Base-by-base conservation (phyloP, 30 jellyfish, hydroid and myxozoan genomes). In the Euphysa ruthae region DNA sequence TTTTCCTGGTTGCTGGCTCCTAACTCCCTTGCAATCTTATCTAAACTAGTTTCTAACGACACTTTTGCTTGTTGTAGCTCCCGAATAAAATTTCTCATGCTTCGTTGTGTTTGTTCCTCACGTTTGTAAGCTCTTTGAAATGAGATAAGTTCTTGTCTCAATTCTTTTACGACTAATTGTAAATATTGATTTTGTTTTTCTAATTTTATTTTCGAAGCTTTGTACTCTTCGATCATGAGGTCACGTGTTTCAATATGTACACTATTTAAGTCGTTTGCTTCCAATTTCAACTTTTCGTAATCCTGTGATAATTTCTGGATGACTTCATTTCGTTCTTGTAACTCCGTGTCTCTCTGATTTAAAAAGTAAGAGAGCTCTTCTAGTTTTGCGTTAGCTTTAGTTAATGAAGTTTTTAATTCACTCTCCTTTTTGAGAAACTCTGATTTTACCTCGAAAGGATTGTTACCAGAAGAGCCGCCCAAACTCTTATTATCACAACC, bases 81-180 rank as follows among this genome's bases (percentile, higher is more conserved):
- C 24, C 34, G 31, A 4, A 61, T 33, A 27, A 61, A 61, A 18
- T 61, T 61, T 32, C 34, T 58, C 15, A 26, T 27, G 66, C 34
- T 58, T 27, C 34, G 74, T 27, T 61, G 74, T 6, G 74, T 61
- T 34, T 58, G 72, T 26, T 71, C 88, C 33, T 75, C 93, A 4
- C 55, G 55, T 51, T 65, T 34, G 51, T 50, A 42, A 8, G 83
- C 55, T 50, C 51, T 78, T 55, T 85, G 96, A 63, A 85, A 82
- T 20, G 75, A 63, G 78, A 50, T 38, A 56, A 78, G 29, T 64
- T 85, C 96, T 55, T 18, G 31, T 44, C 84, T 71, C 79, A 85
- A 32, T 54, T 85, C 96, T 35, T 74, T 65, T 32, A 85, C 96
- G 25, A 78, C 96, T 1, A 82, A 29, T 30, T 85, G 93, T 32